A percentile compares a stretch with the other conserved stretches of the same genome.
phyloP scores from a whole-genome alignment of 2,888 invertebrate genomes.

The Heliconius erato region DNA sequence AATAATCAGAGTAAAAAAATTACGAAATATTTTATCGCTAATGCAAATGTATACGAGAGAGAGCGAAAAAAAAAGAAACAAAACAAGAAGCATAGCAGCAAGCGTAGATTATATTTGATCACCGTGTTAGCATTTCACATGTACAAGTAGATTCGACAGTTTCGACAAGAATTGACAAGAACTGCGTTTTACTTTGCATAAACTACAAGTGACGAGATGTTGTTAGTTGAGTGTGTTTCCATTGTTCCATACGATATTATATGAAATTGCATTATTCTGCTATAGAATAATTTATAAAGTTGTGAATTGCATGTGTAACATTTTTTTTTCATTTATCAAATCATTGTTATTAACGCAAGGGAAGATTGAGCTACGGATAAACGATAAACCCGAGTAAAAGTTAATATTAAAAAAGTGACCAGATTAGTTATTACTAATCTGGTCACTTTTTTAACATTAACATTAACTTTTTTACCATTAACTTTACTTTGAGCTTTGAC shows the following conservation, averaged over 20 bases:
- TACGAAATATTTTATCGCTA: too few relatives aligned
- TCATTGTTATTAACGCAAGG: too few relatives aligned
- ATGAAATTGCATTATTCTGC: not conserved
- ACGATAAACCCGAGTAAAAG: too few relatives aligned
- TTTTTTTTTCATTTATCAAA: too few relatives aligned
- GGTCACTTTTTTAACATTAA: too few relatives aligned
- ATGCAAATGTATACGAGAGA: not conserved
- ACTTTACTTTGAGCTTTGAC: too few relatives aligned
- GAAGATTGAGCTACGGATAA: too few relatives aligned
- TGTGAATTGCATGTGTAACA: not conserved
- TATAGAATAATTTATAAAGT: not conserved
- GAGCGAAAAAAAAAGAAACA: not conserved
- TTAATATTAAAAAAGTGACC: too few relatives aligned
- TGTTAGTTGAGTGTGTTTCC: slow-evolving; percentile 38
- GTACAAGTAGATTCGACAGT: slow-evolving; percentile 64
- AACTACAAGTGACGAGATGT: slow-evolving; percentile 59
- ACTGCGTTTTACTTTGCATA: slow-evolving; percentile 80
- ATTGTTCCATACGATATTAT: not conserved
- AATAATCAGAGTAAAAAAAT: too few relatives aligned
- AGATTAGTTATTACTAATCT: too few relatives aligned
- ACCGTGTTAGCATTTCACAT: slow-evolving; percentile 75
- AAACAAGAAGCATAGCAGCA: not conserved
- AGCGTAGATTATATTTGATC: slow-evolving; percentile 42
- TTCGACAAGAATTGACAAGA: slow-evolving; percentile 71
- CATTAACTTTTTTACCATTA: too few relatives aligned